Conservation (phyloP, 1,140 invertebrate species). For the Yoshiicerus persimilis region DNA sequence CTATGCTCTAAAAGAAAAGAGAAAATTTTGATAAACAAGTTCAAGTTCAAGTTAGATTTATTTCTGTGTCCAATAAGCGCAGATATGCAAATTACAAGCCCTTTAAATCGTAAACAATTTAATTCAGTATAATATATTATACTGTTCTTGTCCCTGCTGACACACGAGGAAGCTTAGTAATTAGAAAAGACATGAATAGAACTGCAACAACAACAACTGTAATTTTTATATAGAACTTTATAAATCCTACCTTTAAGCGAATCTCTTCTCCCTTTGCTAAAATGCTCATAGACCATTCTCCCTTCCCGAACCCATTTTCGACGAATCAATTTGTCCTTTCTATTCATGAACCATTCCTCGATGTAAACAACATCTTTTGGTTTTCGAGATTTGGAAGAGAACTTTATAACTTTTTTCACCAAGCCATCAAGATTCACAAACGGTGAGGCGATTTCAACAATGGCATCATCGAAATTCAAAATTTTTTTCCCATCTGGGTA, state of each 20-base stretch:
- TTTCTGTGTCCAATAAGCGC: too few relatives aligned
- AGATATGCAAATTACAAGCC: too few relatives aligned
- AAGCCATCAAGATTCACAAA: constrained; percentile 72
- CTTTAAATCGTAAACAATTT: too few relatives aligned
- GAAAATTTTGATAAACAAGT: background rate
- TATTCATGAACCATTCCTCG: constrained; percentile 70
- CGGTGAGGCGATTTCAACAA: constrained; percentile 74
- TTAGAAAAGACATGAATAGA: too few relatives aligned
- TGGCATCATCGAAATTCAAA: constrained; percentile 71
- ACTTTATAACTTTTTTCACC: constrained; percentile 67
- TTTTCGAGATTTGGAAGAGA: constrained; percentile 63
- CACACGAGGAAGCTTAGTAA: too few relatives aligned
- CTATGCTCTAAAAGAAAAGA: constrained; percentile 61
- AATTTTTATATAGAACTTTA: too few relatives aligned
- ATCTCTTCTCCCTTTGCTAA: constrained; percentile 68
- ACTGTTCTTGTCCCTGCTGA: too few relatives aligned
- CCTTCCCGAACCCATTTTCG: constrained; percentile 63
- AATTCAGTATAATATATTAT: too few relatives aligned
- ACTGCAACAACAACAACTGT: too few relatives aligned
- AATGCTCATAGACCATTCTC: constrained; percentile 65
- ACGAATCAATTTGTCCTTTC: constrained; percentile 66
- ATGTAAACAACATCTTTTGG: constrained; percentile 62
- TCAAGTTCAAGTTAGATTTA: too few relatives aligned
- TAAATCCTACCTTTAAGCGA: constrained; percentile 68
- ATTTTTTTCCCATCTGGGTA: constrained; percentile 73